Percentiles rank a stretch among this genome's conserved stretches.
Conservation (phyloP, 2,888 invertebrate genomes). For the Uropetala carovei region DNA sequence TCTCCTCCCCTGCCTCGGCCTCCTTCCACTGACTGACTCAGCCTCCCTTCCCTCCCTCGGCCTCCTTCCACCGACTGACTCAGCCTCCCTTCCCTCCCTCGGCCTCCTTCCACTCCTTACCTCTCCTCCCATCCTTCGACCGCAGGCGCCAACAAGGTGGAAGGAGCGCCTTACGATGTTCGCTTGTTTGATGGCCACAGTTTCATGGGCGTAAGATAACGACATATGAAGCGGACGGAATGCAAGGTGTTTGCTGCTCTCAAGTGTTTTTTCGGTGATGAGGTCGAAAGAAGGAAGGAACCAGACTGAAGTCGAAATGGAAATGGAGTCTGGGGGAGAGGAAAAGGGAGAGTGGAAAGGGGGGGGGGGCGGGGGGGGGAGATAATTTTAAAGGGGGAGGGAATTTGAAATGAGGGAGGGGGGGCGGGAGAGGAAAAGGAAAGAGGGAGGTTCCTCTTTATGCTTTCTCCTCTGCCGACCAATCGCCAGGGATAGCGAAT, state of each 20-base stretch:
- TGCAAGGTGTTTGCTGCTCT: conserved; percentile 32
- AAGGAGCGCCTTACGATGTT: conserved; percentile 33
- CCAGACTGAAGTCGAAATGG: conserved; percentile 1
- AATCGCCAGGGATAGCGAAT: neutral
- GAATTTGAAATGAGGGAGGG: too few relatives aligned
- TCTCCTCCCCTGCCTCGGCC: neutral
- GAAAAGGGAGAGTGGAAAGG: neutral
- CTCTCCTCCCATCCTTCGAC: conserved; percentile 1
- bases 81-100: neutral
- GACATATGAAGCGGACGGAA: conserved; percentile 25
- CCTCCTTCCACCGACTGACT: neutral
- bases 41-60: neutral
- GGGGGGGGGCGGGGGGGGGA: neutral
- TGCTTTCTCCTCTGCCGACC: neutral
- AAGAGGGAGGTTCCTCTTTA: neutral
- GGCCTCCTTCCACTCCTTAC: neutral
- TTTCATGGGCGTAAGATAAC: conserved; percentile 20
- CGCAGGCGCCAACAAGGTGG: conserved; percentile 35
- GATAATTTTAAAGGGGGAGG: too few relatives aligned
- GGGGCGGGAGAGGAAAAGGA: too few relatives aligned
- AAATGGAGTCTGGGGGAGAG: neutral
- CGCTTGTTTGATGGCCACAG: conserved; percentile 49
- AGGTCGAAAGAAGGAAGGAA: neutral
- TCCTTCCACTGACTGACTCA: neutral
- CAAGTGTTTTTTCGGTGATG: conserved; percentile 9